phyloP scores from a whole-genome alignment of 2,888 invertebrate species.

The Scelioninae gen. 2 region DNA sequence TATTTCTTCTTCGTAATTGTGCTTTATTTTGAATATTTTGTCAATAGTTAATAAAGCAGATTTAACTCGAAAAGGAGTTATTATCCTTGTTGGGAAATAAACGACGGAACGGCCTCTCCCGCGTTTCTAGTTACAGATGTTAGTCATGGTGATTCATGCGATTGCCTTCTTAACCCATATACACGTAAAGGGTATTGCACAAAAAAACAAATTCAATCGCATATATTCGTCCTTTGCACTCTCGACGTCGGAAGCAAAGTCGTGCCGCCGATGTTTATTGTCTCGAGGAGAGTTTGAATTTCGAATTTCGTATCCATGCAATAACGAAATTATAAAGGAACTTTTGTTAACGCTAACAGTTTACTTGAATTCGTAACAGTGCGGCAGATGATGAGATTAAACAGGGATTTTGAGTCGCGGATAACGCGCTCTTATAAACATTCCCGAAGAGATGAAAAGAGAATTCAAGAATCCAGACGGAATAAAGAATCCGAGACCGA shows the following conservation, averaged over 20 bases:
- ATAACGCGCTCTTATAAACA: conserved; percentile 50
- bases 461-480: conserved; percentile 34
- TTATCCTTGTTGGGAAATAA: conserved; percentile 23
- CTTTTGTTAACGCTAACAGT: conserved; percentile 21
- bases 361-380: conserved; percentile 27
- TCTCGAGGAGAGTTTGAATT: conserved; percentile 4
- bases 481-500: conserved; percentile 42
- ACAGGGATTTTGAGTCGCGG: conserved; percentile 38
- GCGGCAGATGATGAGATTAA: conserved; percentile 49
- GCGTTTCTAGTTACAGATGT: conserved; percentile 40
- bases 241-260: conserved; percentile 21
- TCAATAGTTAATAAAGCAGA: no score
- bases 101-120: conserved; percentile 19
- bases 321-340: conserved; percentile 15
- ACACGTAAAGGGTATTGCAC: conserved; percentile 10
- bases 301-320: conserved; percentile 11
- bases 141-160: conserved; percentile 33
- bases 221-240: conserved; percentile 2
- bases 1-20: no score
- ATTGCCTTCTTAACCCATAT: conserved; percentile 44
- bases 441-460: conserved; percentile 46
- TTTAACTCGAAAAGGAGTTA: no score
- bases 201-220: conserved; percentile 29
- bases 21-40: no score
- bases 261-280: conserved; percentile 22